Evolutionary conservation across 2,113 vertebrate species (phyloP), one percentile per base, ranked within the genome.

Genomic region (Tetraodon nigroviridis): DNA sequence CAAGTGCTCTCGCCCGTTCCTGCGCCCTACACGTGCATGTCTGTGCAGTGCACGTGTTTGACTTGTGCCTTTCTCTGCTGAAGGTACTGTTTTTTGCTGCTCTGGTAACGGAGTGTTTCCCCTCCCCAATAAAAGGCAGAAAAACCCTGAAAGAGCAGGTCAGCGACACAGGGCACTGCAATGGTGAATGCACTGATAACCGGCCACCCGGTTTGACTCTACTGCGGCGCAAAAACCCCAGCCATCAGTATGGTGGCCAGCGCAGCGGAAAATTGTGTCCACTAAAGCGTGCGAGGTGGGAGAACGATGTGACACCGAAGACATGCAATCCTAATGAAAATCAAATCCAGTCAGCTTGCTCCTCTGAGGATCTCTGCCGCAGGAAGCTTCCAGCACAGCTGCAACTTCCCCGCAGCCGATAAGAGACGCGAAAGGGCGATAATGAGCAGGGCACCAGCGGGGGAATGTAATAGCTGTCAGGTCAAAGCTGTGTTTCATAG

Each of bases 311-410:
- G 83, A 85, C 87, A 83, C 83, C 61, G 60, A 82, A 84, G 85
- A 85, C 85, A 85, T 79, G 83, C 79, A 88, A 86, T 88, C 79
- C 88, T 86, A 86, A 87, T 88, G 86, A 87, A 91, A 44, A 87
- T 87, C 84, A 76, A 81, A 89, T 80, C 68, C 78, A 80, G 81
- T 67, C 79, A 58, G 60, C 58, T 75, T 15, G 17, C 73, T 58
- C 48, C 57, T 70, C 40, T 0, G 47, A 66, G 57, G 57, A 60
- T 71, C 58, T 75, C n/a, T 41, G 58, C 20, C 2, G 64, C 69
- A 73, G 66, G 20, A 68, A 64, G 56, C 67, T 68, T 65, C 51
- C 65, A 75, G 69, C 51, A 3, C 18, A 17, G 29, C 61, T 27
- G 61, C n/a, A 50, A 19, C 52, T 53, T 53, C 51, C 48, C 61